Base-by-base conservation (phyloP, 2,888 invertebrate genomes). In the Selenia dentaria region DNA sequence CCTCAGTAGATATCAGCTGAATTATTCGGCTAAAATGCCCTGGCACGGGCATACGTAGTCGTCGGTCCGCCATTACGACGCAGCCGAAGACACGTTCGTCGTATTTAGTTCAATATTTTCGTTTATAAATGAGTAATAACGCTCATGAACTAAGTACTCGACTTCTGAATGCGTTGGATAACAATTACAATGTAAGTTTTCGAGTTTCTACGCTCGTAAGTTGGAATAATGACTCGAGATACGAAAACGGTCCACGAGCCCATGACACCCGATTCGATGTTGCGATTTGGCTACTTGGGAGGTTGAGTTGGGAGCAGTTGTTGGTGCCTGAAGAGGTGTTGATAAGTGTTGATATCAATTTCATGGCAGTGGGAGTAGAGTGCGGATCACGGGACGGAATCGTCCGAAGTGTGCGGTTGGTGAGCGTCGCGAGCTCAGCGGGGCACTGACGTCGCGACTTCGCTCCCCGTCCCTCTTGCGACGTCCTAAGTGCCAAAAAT, bases 131-230 rank as follows among this genome's bases (percentile, higher is more conserved):
- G 94, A 94, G 94, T 94, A 93, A 93, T 92, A 93, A 94, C 92
- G 94, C 94, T 92, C 94, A 94, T 92, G 96, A 97, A 93, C 94
- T 98, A 93, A 97, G 97, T 93, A 95, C 96, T 93, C 96, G 95
- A 94, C 95, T 98, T 94, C 95, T 96, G 93, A 95, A 96, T 94
- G 96, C 97, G 92, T 94, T 98, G 93, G 98, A 98, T 95, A 95
- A 94, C 93, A 96, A 97, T 93, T 97, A 98, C 94, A 97, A 98
- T 97, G 98, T 98, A 96, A 97, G 97, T 93, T 89, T 83, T 67
- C 77, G 81, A 82, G 81, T 80, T 88, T 85, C 80, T 79, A 83
- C 73, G 79, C 77, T 71, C 70, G 70, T 79, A 86, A 76, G 74
- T 75, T 73, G 71, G 73, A 75, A 75, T 83, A 76, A 77, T 68